These are phyloP conservation scores for Trissolcus brochymenae DNA, from an alignment of 2,888 invertebrate species.

Conservation along the genomic window DNA sequence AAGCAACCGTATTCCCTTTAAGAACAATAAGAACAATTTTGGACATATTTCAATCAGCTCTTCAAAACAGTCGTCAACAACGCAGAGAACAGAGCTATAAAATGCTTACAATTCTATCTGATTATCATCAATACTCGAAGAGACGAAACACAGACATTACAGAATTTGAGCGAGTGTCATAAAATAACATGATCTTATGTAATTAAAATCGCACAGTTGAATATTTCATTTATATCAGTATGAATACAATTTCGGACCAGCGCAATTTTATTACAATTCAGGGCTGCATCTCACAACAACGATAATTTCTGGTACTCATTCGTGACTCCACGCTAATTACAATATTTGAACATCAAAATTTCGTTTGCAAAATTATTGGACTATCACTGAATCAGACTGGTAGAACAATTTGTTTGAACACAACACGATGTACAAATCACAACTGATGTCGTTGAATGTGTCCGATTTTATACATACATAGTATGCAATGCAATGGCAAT, in stretches of 20 bases:
- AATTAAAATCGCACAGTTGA: too few relatives aligned
- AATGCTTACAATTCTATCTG: constrained; percentile 54
- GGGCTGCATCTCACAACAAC: too few relatives aligned
- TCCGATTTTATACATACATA: constrained; percentile 40
- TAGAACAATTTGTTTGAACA: constrained; percentile 8
- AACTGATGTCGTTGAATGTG: constrained; percentile 23
- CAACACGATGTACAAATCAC: constrained; percentile 33
- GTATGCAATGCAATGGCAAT: constrained; percentile 40
- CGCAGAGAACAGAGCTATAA: constrained; percentile 73
- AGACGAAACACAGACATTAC: too few relatives aligned
- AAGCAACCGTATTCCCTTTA: constrained; percentile 73
- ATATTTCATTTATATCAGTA: too few relatives aligned
- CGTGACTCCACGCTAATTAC: neutral
- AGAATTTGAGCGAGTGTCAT: too few relatives aligned
- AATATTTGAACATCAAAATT: neutral
- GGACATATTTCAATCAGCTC: constrained; percentile 25
- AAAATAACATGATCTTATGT: too few relatives aligned
- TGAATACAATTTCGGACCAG: too few relatives aligned
- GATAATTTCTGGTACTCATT: neutral
- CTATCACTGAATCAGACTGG: neutral
- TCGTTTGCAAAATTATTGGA: neutral
- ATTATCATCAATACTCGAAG: too few relatives aligned
- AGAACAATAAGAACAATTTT: constrained; percentile 66
- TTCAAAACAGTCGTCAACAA: constrained; percentile 57
- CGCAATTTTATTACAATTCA: too few relatives aligned